Conservation (phyloP, 2,797 vertebrate genomes). For the Poecile montanus region DNA sequence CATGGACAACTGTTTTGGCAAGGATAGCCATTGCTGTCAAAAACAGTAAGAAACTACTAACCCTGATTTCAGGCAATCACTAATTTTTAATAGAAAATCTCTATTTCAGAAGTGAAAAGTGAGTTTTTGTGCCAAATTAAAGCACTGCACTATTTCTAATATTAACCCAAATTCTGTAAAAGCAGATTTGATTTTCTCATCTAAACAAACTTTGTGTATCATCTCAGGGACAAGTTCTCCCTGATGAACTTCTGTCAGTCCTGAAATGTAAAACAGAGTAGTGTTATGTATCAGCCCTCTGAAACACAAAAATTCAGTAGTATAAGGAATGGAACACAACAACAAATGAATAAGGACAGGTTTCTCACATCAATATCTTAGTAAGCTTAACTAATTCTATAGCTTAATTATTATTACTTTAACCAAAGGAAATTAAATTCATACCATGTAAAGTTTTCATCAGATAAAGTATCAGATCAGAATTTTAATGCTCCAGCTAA, state of each 20-base stretch:
- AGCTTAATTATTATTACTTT: neutral
- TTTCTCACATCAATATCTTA: neutral
- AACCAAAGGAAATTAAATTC: neutral
- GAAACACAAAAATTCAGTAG: neutral
- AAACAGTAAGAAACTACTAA: neutral
- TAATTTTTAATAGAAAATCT: neutral
- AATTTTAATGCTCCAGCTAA: neutral
- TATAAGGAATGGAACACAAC: neutral
- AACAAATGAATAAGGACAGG: neutral
- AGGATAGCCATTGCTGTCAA: neutral
- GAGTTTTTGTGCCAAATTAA: neutral
- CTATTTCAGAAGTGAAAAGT: neutral
- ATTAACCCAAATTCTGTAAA: neutral
- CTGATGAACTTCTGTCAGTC: neutral
- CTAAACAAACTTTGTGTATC: neutral
- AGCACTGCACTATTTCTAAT: neutral
- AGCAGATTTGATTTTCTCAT: neutral
- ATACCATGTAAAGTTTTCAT: neutral
- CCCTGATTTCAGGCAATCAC: neutral
- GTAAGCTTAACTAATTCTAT: neutral
- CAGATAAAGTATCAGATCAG: neutral
- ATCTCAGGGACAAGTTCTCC: neutral
- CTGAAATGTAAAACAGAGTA: neutral
- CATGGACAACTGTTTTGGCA: neutral
- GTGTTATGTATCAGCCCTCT: neutral